phyloP scores from a whole-genome alignment of 2,113 vertebrate genomes.

The Toxostoma redivivum region DNA sequence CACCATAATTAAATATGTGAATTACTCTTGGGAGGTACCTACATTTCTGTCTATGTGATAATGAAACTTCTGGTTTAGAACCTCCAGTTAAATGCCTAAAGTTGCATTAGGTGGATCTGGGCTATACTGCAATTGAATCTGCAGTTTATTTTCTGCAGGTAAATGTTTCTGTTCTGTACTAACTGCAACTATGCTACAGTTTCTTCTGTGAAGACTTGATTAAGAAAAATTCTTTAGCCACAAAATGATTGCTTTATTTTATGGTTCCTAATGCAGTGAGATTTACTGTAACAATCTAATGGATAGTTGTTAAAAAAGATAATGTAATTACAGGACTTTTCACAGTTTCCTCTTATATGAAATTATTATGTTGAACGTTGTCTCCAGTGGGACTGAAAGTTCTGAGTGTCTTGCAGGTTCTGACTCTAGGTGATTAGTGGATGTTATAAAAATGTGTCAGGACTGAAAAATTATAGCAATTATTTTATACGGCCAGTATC shows the following conservation, averaged over 20 bases:
- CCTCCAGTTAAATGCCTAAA: neutral
- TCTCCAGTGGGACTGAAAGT: neutral
- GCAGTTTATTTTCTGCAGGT: neutral
- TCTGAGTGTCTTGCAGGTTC: neutral
- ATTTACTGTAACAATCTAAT: conserved; percentile 1
- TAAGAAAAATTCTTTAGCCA: neutral
- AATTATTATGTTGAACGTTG: neutral
- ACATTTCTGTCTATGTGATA: neutral
- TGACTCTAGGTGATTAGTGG: neutral
- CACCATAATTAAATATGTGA: neutral
- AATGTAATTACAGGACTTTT: conserved; percentile 15
- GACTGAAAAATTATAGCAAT: neutral
- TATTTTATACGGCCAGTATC: neutral
- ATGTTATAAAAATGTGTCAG: neutral
- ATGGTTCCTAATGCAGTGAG: neutral
- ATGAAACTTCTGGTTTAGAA: neutral
- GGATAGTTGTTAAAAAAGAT: conserved; percentile 4
- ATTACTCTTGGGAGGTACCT: neutral
- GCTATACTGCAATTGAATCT: neutral
- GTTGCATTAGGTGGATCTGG: neutral
- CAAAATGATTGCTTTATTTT: neutral
- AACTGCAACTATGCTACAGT: neutral
- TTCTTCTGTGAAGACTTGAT: neutral
- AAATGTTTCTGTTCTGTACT: neutral
- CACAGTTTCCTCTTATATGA: neutral